Conservation (phyloP, 2,797 vertebrate genomes). For the Pseudochirops corinnae region DNA sequence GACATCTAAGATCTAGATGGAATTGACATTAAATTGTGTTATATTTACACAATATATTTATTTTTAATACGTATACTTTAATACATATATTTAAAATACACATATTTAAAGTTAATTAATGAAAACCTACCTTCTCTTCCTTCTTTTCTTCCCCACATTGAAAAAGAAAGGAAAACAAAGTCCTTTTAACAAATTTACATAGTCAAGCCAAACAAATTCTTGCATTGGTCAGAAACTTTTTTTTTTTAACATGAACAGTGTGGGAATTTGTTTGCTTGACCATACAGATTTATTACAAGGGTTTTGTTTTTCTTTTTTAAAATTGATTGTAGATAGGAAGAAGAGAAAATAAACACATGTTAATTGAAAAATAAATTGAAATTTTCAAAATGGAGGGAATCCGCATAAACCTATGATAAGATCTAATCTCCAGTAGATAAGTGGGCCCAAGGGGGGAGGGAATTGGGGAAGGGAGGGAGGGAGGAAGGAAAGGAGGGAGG, state of each 20-base stretch:
- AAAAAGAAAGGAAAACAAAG: neutral
- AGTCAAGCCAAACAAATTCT: neutral
- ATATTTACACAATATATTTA: too few relatives aligned
- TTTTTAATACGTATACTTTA: too few relatives aligned
- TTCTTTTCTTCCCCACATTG: neutral
- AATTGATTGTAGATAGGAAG: neutral
- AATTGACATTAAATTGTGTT: neutral
- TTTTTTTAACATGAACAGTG: neutral
- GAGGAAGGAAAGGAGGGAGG: rapidly evolving
- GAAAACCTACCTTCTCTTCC: neutral
- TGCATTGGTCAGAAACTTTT: neutral
- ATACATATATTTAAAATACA: too few relatives aligned
- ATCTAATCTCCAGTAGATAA: neutral
- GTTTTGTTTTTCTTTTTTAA: neutral
- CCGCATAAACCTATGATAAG: neutral
- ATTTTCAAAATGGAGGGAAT: neutral
- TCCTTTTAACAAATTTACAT: neutral
- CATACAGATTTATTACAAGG: neutral
- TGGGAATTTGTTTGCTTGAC: neutral
- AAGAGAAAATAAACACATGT: neutral
- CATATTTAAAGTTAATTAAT: too few relatives aligned
- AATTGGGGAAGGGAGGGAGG: too few relatives aligned
- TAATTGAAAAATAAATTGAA: neutral
- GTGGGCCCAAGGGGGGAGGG: neutral
- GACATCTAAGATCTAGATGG: neutral